phyloP scores from a whole-genome alignment of 2,888 invertebrate genomes.

The Cephus pygmeus region DNA sequence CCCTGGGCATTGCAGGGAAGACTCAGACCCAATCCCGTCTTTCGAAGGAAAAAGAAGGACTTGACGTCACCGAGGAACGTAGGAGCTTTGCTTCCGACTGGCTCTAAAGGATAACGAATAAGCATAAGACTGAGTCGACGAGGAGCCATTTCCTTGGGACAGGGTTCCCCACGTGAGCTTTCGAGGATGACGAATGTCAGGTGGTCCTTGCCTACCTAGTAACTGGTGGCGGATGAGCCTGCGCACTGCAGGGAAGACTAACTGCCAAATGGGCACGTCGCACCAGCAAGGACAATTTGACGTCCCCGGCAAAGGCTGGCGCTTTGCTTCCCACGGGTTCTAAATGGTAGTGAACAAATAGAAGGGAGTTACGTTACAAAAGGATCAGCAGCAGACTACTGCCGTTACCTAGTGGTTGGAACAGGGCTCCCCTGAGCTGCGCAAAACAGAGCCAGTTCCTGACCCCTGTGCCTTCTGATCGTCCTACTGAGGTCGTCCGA shows the following conservation, averaged over 20 bases:
- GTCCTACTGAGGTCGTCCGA: constrained; percentile 71
- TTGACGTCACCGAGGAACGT: constrained; percentile 72
- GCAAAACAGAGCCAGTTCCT: constrained; percentile 73
- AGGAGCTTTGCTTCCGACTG: constrained; percentile 71
- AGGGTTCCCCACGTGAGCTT: constrained; percentile 3
- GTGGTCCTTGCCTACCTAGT: constrained; percentile 47
- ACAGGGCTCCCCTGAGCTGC: constrained; percentile 76
- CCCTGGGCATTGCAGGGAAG: constrained; percentile 69
- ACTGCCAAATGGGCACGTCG: constrained; percentile 36
- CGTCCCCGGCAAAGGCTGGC: constrained; percentile 73
- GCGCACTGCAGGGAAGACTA: constrained; percentile 43
- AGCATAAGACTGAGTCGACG: constrained; percentile 3
- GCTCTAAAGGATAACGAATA: constrained; percentile 63
- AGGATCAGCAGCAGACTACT: neutral
- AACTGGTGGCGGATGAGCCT: constrained; percentile 41
- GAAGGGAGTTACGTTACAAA: neutral
- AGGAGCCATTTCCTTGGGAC: neutral
- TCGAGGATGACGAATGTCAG: neutral
- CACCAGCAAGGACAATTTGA: constrained; percentile 59
- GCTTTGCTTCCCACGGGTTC: constrained; percentile 72
- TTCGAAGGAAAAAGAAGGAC: constrained; percentile 57
- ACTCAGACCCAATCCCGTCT: constrained; percentile 54
- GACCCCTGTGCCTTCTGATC: constrained; percentile 68
- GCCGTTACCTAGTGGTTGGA: constrained; percentile 23
- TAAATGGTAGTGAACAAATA: constrained; percentile 40